These are phyloP conservation scores for Platycnemis pennipes DNA, from an alignment of 2,888 invertebrate genomes.

Conservation along the genomic window DNA sequence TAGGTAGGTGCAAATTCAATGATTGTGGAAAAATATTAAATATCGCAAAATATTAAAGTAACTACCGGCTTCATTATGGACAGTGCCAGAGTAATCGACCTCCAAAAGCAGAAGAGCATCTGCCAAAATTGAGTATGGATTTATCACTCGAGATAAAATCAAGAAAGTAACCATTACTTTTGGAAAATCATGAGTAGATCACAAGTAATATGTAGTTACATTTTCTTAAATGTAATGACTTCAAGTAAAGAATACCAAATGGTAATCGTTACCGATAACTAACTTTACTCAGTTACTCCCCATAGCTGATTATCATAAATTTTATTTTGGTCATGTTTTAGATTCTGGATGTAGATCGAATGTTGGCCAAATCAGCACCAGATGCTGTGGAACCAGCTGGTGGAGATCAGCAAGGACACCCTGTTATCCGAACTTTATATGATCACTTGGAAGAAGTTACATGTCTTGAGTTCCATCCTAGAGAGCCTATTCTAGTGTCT, in stretches of 20 bases:
- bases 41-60: no score
- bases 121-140: no score
- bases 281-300: neutral
- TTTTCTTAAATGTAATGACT: neutral
- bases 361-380: constrained; percentile 98
- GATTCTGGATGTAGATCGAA: constrained; percentile 99
- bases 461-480: constrained; percentile 97
- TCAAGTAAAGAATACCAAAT: neutral
- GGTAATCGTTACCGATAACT: no score
- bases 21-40: no score
- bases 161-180: no score
- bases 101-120: no score
- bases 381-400: constrained; percentile 89
- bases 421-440: constrained; percentile 97
- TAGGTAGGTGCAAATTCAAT: no score
- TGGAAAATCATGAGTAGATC: neutral
- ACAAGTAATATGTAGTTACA: neutral
- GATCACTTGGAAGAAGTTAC: constrained; percentile 99
- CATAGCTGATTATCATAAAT: neutral
- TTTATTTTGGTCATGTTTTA: constrained; percentile 75
- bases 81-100: no score
- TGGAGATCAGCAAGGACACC: constrained; percentile 95
- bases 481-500: constrained; percentile 95
- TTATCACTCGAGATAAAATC: no score
- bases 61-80: no score